Percentiles rank a stretch among this genome's conserved stretches.
These are phyloP conservation scores for Heliconius charithonia DNA, from an alignment of 2,888 invertebrate genomes.

Conservation along the genomic window DNA sequence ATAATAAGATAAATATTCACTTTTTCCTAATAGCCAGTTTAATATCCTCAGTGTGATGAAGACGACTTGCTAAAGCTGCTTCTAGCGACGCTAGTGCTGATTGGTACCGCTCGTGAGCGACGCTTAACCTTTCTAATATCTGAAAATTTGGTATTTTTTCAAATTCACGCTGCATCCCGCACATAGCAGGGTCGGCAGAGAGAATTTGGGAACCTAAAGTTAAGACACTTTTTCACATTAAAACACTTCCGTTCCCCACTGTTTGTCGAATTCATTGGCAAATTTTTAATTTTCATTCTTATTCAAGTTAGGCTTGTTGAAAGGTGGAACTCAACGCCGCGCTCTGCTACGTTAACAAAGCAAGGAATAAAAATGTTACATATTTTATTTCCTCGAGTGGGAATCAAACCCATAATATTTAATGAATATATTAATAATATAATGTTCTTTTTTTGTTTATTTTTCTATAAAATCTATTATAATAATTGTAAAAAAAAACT, in stretches of 20 bases:
- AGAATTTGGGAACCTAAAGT: background rate
- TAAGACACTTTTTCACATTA: background rate
- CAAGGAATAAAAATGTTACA: too few species aligned
- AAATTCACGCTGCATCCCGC: background rate
- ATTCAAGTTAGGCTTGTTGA: background rate
- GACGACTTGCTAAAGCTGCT: slow-evolving; percentile 86
- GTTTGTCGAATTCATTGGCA: background rate
- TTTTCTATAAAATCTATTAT: too few species aligned
- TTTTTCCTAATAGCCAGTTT: slow-evolving; percentile 89
- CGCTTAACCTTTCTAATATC: slow-evolving; percentile 89
- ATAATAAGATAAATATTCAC: slow-evolving; percentile 49
- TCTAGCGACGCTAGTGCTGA: slow-evolving; percentile 88
- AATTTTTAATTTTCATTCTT: too few species aligned
- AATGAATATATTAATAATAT: too few species aligned
- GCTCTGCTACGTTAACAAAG: background rate
- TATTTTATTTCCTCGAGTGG: too few species aligned
- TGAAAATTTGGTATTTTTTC: slow-evolving; percentile 60
- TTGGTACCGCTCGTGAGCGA: slow-evolving; percentile 91
- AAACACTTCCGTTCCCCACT: background rate
- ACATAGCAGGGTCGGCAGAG: background rate
- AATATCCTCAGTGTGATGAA: slow-evolving; percentile 92
- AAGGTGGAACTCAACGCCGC: background rate
- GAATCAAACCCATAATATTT: too few species aligned
- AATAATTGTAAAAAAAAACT: too few species aligned
- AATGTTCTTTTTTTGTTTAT: too few species aligned